Base-by-base conservation (phyloP, 2,797 vertebrate species). In the Leptatherina wallacei region DNA sequence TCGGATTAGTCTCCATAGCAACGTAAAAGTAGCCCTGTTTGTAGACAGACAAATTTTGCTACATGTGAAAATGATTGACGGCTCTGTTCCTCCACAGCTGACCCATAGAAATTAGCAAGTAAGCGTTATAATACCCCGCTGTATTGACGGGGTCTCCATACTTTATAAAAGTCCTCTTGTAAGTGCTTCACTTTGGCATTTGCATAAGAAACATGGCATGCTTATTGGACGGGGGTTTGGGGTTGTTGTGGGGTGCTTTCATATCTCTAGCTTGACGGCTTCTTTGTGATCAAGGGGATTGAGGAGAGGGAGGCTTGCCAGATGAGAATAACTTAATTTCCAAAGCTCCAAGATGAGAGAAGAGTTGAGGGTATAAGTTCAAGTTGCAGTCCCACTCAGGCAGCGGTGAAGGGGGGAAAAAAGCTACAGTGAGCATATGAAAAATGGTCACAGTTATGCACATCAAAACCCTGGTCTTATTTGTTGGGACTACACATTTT, bases 1-100 rank as follows among this genome's bases (percentile, higher is more conserved):
- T 85, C 18, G 94, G 96, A 97, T 98, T 97, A 98, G 95, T 98
- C 95, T 95, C 96, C 96, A 97, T 97, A 94, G 97, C 95, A 98
- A 97, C 96, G 74, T 93, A 94, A 95, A 96, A 96, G 95, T 95
- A 96, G 96, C 94, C 94, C 95, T 96, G 95, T 97, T 98, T 96
- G 95, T 96, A 95, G 96, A 97, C 94, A 95, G 96, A 97, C 95
- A 97, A 95, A 96, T 97, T 98, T 96, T 97, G 96, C 95, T 96
- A 96, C 96, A 97, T 97, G 95, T 96, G 96, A 96, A 96, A 96
- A 95, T 97, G 96, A 98, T 96, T 98, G 97, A 95, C 97, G 96
- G 93, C 92, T 96, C 96, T 95, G 95, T 97, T 97, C 94, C 96
- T 96, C 94, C 94, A 94, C 95, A 96, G 95, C 96, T 98, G 96